Conservation (phyloP, 2,888 invertebrate genomes). For the Plagodis dolabraria region DNA sequence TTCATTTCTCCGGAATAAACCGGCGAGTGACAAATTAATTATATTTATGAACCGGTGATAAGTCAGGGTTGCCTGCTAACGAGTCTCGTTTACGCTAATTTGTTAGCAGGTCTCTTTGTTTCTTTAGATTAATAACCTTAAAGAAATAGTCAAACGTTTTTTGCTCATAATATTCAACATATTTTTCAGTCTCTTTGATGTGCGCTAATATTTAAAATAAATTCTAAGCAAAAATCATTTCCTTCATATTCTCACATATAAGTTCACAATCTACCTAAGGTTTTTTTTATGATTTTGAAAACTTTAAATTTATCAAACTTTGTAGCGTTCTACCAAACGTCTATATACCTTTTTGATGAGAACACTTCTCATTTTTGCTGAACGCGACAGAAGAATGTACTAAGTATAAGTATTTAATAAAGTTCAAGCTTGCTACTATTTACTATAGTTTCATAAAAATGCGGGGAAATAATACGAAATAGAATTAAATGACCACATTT, state of each 20-base stretch:
- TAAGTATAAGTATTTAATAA: too few species aligned
- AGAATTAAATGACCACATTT: too few species aligned
- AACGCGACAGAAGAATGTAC: too few species aligned
- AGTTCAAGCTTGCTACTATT: too few species aligned
- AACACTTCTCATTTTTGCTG: too few species aligned
- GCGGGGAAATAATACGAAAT: too few species aligned
- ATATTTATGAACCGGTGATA: conserved; percentile 58
- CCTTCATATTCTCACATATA: neutral
- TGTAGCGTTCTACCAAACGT: too few species aligned
- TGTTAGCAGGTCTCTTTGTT: conserved; percentile 16
- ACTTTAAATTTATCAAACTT: too few species aligned
- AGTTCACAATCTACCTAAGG: neutral
- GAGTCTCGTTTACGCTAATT: conserved; percentile 10
- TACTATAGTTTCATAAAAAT: too few species aligned
- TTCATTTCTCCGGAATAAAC: conserved; percentile 56
- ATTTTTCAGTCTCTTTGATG: neutral
- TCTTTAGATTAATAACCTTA: conserved; percentile 7
- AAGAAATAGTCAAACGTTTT: neutral
- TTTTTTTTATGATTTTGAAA: too few species aligned
- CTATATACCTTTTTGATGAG: too few species aligned
- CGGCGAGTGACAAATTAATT: conserved; percentile 64
- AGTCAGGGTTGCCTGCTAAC: conserved; percentile 48
- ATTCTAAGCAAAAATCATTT: neutral
- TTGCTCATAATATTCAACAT: neutral
- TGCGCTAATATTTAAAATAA: neutral